phyloP scores from a whole-genome alignment of 2,797 vertebrate species.

The Scolopax rusticola region DNA sequence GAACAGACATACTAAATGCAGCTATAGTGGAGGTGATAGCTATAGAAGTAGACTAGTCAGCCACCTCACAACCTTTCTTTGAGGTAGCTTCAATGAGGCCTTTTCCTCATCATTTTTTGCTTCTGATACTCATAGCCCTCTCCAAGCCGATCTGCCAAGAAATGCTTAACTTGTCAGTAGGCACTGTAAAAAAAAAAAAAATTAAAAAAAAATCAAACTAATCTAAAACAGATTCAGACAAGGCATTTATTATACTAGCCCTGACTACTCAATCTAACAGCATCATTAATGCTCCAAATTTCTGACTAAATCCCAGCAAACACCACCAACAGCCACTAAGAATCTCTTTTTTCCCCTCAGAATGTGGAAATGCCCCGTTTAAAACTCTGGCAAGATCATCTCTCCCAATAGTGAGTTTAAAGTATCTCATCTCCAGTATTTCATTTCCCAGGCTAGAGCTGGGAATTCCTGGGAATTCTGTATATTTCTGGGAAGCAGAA shows the following conservation, averaged over 20 bases:
- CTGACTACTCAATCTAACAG: background rate
- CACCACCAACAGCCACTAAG: fast-evolving
- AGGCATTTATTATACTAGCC: background rate
- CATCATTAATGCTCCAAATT: background rate
- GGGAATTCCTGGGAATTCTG: background rate
- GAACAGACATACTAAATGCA: background rate
- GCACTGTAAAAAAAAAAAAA: background rate
- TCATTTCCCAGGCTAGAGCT: background rate
- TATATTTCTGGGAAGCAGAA: background rate
- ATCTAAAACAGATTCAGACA: background rate
- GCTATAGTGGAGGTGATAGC: background rate
- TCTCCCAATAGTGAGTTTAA: background rate
- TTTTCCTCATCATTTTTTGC: background rate
- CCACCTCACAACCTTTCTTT: background rate
- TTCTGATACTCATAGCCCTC: background rate
- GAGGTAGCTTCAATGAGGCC: background rate
- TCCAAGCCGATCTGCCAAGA: background rate
- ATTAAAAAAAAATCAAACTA: background rate
- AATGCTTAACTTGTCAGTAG: background rate
- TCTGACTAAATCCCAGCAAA: background rate
- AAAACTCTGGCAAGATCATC: background rate
- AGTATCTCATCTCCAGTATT: background rate
- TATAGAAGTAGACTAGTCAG: background rate
- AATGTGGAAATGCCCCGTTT: background rate
- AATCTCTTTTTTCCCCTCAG: background rate